Evolutionary conservation across 2,113 vertebrate species (phyloP).

Genomic region (Colossoma macropomum): DNA sequence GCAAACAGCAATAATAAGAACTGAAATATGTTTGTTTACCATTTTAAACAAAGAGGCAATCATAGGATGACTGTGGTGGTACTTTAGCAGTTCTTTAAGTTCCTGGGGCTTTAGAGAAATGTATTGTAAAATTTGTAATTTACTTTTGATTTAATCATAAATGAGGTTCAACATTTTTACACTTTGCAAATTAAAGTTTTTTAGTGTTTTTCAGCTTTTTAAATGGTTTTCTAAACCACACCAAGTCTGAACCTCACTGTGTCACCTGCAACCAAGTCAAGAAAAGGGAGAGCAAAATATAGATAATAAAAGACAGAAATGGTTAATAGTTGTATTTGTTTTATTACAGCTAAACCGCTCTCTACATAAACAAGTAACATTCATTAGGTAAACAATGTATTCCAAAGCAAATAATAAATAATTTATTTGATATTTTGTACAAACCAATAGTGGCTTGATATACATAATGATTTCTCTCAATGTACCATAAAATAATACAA

Average conservation of each 20-base stretch:
- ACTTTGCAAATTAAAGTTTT: too few relatives aligned
- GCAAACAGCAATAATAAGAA: too few relatives aligned
- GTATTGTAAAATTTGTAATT: too few relatives aligned
- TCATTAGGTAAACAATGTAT: conserved; percentile 88
- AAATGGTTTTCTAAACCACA: too few relatives aligned
- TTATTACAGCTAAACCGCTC: conserved; percentile 90
- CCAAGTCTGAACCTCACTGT: too few relatives aligned
- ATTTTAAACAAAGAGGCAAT: background rate
- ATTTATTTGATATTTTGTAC: conserved; percentile 88
- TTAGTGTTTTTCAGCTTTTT: too few relatives aligned
- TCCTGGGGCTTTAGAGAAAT: too few relatives aligned
- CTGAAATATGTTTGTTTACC: background rate
- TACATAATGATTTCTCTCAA: conserved; percentile 78
- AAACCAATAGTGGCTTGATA: conserved; percentile 89
- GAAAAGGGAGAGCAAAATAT: background rate
- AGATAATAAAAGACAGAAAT: conserved; percentile 44
- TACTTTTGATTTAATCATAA: too few relatives aligned
- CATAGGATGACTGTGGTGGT: too few relatives aligned
- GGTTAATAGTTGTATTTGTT: conserved; percentile 80
- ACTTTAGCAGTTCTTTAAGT: too few relatives aligned
- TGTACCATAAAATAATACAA: conserved; percentile 76
- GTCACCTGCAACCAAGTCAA: background rate
- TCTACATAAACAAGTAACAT: conserved; percentile 93
- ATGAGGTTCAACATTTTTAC: too few relatives aligned
- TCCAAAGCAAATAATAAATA: conserved; percentile 90